Percentiles rank a stretch among this genome's conserved stretches.
These are phyloP conservation scores for Cheirogaleus major DNA, from an alignment of 2,797 vertebrate genomes.

Conservation along the genomic window DNA sequence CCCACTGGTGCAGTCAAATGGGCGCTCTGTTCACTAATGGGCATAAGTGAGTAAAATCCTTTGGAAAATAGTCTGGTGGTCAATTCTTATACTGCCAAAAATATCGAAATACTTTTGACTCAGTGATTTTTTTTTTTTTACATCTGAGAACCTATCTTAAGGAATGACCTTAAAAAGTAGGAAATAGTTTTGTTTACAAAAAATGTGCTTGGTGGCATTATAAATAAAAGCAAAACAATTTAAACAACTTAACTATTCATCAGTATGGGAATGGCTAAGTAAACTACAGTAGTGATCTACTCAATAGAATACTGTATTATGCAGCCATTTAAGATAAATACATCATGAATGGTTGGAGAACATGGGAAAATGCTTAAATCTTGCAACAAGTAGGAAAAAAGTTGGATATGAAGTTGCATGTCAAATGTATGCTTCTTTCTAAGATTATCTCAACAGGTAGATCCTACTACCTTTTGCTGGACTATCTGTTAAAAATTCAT, in stretches of 20 bases:
- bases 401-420: not conserved
- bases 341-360: not conserved
- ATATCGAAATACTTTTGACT: not conserved
- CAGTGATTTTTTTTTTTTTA: not conserved
- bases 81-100: constrained; percentile 3
- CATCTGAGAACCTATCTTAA: constrained; percentile 8
- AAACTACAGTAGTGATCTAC: not conserved
- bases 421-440: constrained; percentile 3
- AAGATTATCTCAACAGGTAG: not conserved
- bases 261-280: not conserved
- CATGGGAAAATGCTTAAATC: not conserved
- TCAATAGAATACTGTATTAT: not conserved
- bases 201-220: not conserved
- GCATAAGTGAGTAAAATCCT: not conserved
- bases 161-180: constrained; percentile 13
- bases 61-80: not conserved
- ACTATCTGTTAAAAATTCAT: constrained; percentile 30
- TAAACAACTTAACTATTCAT: not conserved
- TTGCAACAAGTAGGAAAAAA: not conserved
- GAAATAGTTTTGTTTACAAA: not conserved
- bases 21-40: accelerated
- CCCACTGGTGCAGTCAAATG: not conserved
- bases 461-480: not conserved
- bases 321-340: not conserved
- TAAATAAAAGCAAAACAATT: not conserved